Evolutionary conservation across 1,140 invertebrate genomes (phyloP).

Genomic region (Himalopsyche phryganea): DNA sequence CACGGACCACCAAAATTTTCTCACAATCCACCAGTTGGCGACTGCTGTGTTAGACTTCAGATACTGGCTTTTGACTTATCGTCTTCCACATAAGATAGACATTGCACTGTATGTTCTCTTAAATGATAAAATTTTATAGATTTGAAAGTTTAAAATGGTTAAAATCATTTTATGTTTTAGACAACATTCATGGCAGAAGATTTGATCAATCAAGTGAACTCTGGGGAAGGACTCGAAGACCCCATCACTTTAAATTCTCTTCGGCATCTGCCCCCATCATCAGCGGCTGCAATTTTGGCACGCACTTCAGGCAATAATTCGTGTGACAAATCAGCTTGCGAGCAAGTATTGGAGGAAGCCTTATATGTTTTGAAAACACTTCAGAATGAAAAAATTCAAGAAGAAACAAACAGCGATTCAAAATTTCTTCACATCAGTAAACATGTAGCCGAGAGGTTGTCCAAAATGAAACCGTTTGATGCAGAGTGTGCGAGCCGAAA

Average conservation of each 20-base stretch:
- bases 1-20: too few species aligned
- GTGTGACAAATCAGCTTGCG: slow-evolving; percentile 16
- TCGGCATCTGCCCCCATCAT: not conserved
- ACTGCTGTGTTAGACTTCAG: too few species aligned
- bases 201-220: not conserved
- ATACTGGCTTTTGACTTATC: too few species aligned
- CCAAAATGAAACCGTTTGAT: slow-evolving; percentile 20
- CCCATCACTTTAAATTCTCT: not conserved
- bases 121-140: too few species aligned
- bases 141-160: too few species aligned
- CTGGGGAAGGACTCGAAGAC: not conserved
- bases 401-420: not conserved
- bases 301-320: not conserved
- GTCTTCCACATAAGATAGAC: too few species aligned
- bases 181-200: not conserved
- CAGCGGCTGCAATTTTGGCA: not conserved
- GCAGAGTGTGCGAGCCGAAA: slow-evolving; percentile 20
- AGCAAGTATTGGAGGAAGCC: slow-evolving; percentile 16
- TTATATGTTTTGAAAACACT: slow-evolving; percentile 6
- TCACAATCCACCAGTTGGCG: too few species aligned
- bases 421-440: slow-evolving; percentile 20
- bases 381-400: slow-evolving; percentile 10
- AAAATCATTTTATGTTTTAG: slow-evolving; percentile 5
- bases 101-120: too few species aligned
- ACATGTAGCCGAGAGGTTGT: slow-evolving; percentile 15